Evolutionary conservation across 2,113 vertebrate genomes (phyloP).

Genomic region (Indicator maculatus): DNA sequence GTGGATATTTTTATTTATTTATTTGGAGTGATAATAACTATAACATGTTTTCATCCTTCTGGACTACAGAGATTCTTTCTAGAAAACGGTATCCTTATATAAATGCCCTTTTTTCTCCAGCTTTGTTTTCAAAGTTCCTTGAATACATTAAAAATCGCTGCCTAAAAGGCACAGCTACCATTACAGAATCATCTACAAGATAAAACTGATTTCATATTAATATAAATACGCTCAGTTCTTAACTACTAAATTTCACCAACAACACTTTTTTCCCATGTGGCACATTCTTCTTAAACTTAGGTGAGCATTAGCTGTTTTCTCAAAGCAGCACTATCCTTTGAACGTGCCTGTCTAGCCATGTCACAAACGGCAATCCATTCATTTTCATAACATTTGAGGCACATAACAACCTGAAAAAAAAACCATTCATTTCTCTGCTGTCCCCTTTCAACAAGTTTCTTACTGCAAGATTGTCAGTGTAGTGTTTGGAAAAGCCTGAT

Average conservation of each 20-base stretch:
- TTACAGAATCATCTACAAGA: background rate
- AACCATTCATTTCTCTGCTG: background rate
- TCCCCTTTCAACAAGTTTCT: background rate
- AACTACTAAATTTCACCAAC: background rate
- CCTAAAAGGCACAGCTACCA: background rate
- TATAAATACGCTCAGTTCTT: background rate
- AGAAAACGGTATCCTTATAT: background rate
- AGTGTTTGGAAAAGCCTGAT: background rate
- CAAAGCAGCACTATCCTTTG: background rate
- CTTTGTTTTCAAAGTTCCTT: background rate
- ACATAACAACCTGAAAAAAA: background rate
- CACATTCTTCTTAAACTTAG: background rate
- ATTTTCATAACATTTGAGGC: background rate
- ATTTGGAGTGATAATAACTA: background rate
- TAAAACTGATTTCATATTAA: background rate
- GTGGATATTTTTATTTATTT: background rate
- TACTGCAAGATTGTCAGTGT: background rate
- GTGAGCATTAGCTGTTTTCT: background rate
- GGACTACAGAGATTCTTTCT: background rate
- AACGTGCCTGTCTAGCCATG: background rate
- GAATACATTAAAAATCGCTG: background rate
- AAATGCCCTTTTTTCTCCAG: background rate
- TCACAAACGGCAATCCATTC: background rate
- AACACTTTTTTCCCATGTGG: accelerated
- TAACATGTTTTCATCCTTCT: background rate